These are phyloP conservation scores for Drosophila bunnanda DNA, from an alignment of 2,888 invertebrate genomes.

Conservation along the genomic window DNA sequence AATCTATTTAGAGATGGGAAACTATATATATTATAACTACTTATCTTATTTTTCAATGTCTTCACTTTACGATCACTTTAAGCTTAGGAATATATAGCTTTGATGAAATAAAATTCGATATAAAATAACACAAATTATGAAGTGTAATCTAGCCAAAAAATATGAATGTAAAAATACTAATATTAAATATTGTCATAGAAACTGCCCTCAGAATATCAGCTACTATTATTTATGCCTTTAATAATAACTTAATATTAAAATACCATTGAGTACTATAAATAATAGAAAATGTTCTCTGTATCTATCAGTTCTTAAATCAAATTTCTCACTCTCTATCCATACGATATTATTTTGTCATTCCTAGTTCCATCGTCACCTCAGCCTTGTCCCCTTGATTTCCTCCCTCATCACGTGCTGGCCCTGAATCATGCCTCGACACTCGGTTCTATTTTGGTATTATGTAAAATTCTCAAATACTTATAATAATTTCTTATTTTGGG, in stretches of 20 bases:
- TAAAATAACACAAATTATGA: no score
- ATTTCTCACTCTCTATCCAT: background rate
- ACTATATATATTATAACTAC: background rate
- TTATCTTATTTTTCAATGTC: background rate
- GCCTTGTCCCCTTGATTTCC: background rate
- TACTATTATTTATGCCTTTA: no score
- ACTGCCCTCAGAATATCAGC: no score
- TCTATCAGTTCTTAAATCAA: no score
- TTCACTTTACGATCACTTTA: background rate
- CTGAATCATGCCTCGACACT: conserved; percentile 29
- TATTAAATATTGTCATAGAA: no score
- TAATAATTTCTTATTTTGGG: conserved; percentile 40
- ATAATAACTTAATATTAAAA: background rate
- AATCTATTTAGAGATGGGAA: conserved; percentile 31
- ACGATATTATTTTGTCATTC: background rate
- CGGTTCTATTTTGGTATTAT: conserved; percentile 42
- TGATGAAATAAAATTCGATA: no score
- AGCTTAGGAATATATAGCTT: background rate
- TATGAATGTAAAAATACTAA: no score
- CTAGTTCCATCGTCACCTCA: conserved; percentile 10
- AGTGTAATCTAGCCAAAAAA: no score
- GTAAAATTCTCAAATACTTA: conserved; percentile 26
- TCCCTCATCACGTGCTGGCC: conserved; percentile 34
- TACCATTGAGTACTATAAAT: background rate
- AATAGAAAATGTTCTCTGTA: background rate